Percentiles rank a stretch among this genome's conserved stretches.
phyloP scores from a whole-genome alignment of 2,888 invertebrate genomes.

The Galerucella pusilla region DNA sequence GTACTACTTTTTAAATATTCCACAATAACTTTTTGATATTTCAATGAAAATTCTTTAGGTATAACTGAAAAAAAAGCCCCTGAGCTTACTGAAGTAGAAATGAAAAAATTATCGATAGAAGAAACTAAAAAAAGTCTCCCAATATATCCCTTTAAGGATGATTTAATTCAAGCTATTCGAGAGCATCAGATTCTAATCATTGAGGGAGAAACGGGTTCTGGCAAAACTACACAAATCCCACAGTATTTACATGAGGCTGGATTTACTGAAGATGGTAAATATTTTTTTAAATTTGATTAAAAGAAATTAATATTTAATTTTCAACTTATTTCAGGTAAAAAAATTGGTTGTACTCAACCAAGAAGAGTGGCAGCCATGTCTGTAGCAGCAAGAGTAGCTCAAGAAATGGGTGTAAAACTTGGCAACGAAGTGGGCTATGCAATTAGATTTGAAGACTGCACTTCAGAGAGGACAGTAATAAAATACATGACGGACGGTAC shows the following conservation, averaged over 20 bases:
- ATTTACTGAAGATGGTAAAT: conserved; percentile 76
- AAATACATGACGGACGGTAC: conserved; percentile 99
- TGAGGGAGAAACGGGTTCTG: conserved; percentile 98
- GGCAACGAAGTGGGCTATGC: conserved; percentile 92
- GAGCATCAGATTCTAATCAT: conserved; percentile 92
- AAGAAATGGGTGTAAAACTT: conserved; percentile 96
- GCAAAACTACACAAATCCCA: conserved; percentile 99
- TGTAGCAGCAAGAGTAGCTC: conserved; percentile 97
- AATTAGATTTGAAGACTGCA: conserved; percentile 99
- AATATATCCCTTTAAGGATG: conserved; percentile 90
- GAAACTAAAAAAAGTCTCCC: conserved; percentile 95
- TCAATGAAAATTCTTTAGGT: conserved; percentile 16
- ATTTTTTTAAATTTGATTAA: not conserved
- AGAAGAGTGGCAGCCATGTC: conserved; percentile 99
- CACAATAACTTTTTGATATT: not conserved
- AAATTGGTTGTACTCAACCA: conserved; percentile 96
- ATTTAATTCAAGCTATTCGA: conserved; percentile 90
- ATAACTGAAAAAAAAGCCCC: conserved; percentile 67
- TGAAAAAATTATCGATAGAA: conserved; percentile 82
- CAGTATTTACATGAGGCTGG: conserved; percentile 97
- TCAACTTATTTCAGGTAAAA: conserved; percentile 45
- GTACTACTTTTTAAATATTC: too few relatives aligned
- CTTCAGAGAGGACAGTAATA: conserved; percentile 94
- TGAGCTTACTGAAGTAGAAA: conserved; percentile 75
- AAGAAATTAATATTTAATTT: not conserved